Conservation (phyloP, 2,888 invertebrate genomes). For the Metellina segmentata region DNA sequence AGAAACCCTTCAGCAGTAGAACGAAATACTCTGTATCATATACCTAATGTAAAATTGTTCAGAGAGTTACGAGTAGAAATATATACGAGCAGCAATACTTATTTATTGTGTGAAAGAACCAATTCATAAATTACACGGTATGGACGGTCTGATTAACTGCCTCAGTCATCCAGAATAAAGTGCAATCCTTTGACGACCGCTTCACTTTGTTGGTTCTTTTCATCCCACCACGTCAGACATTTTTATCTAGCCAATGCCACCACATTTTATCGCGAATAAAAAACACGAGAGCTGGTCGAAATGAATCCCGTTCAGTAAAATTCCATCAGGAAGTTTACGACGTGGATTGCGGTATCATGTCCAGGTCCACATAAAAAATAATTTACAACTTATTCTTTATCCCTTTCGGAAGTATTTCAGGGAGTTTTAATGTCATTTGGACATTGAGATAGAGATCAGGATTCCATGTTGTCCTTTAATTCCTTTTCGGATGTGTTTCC, state of each 20-base stretch:
- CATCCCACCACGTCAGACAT: no score
- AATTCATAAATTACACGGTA: background rate
- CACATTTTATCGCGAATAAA: background rate
- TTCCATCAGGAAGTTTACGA: conserved; percentile 3
- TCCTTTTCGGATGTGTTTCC: background rate
- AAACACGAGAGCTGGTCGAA: background rate
- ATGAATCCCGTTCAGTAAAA: background rate
- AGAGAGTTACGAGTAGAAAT: no score
- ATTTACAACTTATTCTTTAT: conserved; percentile 14
- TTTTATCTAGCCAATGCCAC: background rate
- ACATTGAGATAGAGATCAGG: background rate
- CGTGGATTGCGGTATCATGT: background rate
- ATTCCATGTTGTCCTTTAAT: background rate
- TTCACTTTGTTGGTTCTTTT: background rate
- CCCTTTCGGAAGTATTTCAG: background rate
- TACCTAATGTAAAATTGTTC: no score
- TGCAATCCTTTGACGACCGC: background rate
- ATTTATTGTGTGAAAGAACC: background rate
- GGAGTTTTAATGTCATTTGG: background rate
- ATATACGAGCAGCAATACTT: background rate
- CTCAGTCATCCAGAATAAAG: background rate
- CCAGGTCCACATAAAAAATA: conserved; percentile 4
- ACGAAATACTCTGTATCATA: no score
- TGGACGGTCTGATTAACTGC: no score
- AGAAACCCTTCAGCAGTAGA: no score